A percentile compares a stretch with the other conserved stretches of the same genome.
These are phyloP conservation scores for Portunus trituberculatus DNA, from an alignment of 1,140 invertebrate genomes.

Conservation along the genomic window DNA sequence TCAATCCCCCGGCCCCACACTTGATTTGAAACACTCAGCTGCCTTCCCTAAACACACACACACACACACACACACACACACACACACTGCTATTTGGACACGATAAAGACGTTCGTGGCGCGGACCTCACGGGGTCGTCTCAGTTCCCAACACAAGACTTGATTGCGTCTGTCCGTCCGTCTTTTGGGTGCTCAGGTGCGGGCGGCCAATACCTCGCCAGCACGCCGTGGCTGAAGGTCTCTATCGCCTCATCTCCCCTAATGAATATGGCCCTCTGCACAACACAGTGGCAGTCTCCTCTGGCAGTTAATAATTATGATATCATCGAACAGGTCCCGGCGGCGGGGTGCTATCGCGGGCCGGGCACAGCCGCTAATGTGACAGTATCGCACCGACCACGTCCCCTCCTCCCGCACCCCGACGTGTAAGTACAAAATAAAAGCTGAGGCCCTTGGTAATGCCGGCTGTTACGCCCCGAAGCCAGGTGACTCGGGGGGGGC, in stretches of 20 bases:
- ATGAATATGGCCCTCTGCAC: conserved; percentile 30
- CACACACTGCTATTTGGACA: neutral
- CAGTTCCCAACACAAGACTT: neutral
- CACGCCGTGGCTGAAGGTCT: neutral
- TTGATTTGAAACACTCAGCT: too few relatives aligned
- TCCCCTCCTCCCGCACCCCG: neutral
- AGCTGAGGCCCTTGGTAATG: conserved; percentile 38
- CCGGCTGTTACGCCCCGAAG: conserved; percentile 24
- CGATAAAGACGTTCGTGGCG: neutral
- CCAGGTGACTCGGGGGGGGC: neutral
- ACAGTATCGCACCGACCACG: conserved; percentile 27
- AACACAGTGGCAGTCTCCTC: conserved; percentile 38
- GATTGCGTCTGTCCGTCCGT: neutral
- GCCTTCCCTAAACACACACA: neutral
- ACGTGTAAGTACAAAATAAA: conserved; percentile 21
- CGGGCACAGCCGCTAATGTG: conserved; percentile 47
- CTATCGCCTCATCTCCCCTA: conserved; percentile 44
- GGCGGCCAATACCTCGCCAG: neutral
- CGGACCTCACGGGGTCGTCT: neutral
- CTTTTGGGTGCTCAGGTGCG: neutral
- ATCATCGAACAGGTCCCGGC: conserved; percentile 36
- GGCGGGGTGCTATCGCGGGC: conserved; percentile 28
- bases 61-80: conserved; percentile 20
- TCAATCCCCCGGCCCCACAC: too few relatives aligned
- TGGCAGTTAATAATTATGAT: conserved; percentile 59